Evolutionary conservation across 1,140 invertebrate genomes (phyloP).

Genomic region (Lordiphosa stackelbergi): DNA sequence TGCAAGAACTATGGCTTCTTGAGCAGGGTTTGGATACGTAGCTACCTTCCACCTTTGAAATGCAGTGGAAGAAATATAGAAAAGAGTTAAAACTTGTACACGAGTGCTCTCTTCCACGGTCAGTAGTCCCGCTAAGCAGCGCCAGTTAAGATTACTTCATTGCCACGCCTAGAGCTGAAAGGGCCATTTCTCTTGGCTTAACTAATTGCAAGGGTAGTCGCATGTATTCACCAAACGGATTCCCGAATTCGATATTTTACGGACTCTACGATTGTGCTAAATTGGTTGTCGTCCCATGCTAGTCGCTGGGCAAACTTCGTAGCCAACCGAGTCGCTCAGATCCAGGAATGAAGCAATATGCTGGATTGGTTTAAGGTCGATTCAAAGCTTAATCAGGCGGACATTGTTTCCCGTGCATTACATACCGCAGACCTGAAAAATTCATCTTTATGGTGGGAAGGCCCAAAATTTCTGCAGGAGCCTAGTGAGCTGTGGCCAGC

Average conservation of each 20-base stretch:
- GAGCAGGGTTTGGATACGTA: conserved; percentile 6
- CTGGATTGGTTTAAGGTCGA: conserved; percentile 4
- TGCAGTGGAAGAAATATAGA: conserved; percentile 4
- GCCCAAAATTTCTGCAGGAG: conserved; percentile 6
- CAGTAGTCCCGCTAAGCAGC: background rate
- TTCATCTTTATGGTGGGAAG: conserved; percentile 13
- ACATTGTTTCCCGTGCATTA: conserved; percentile 4
- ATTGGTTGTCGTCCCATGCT: conserved; percentile 42
- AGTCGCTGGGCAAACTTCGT: conserved; percentile 10
- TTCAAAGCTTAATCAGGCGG: conserved; percentile 10
- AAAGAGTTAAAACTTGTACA: background rate
- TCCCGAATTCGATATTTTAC: conserved; percentile 6
- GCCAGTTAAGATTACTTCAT: background rate
- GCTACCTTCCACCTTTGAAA: background rate
- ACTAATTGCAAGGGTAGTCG: background rate
- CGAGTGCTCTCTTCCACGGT: background rate
- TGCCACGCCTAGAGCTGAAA: conserved; percentile 7
- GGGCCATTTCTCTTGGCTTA: background rate
- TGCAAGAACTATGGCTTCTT: conserved; percentile 12
- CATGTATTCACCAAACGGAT: no score
- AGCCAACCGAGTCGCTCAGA: conserved; percentile 5
- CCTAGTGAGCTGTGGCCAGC: background rate
- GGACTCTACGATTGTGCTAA: conserved; percentile 46
- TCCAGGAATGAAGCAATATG: conserved; percentile 3
- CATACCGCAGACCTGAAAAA: conserved; percentile 4